A percentile compares a stretch with the other conserved stretches of the same genome.
Conservation (phyloP, 2,888 invertebrate genomes). For the Altica lythri region DNA sequence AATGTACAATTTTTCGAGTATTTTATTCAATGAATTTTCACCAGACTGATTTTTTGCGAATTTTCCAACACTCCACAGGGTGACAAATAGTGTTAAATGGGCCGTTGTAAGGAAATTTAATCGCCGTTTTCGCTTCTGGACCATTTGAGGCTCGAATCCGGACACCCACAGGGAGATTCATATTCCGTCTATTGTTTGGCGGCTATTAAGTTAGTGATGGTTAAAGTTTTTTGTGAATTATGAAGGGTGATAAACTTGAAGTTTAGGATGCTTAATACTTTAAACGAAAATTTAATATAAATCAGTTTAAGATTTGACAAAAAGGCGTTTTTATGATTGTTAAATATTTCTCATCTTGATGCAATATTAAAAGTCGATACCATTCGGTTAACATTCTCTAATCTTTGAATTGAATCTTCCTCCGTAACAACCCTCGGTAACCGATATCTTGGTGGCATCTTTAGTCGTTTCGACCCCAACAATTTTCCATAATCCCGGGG, state of each 20-base stretch:
- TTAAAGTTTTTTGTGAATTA: not conserved
- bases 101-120: not conserved
- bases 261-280: no score
- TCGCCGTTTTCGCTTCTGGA: not conserved
- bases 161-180: conserved; percentile 2
- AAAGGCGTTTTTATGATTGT: no score
- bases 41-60: no score
- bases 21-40: no score
- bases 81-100: not conserved
- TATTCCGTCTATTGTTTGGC: not conserved
- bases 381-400: conserved; percentile 15
- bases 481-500: conserved; percentile 51
- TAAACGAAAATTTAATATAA: no score
- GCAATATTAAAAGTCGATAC: not conserved
- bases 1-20: no score
- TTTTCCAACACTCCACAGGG: not conserved
- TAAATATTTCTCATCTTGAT: no score
- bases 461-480: conserved; percentile 39
- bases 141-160: conserved; percentile 2
- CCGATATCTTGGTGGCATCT: conserved; percentile 34
- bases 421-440: conserved; percentile 29
- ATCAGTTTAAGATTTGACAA: no score
- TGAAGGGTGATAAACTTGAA: not conserved
- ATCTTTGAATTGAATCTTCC: conserved; percentile 35
- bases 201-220: conserved; percentile 1